Conservation (phyloP, 2,113 vertebrate species). For the Chunga burmeisteri region DNA sequence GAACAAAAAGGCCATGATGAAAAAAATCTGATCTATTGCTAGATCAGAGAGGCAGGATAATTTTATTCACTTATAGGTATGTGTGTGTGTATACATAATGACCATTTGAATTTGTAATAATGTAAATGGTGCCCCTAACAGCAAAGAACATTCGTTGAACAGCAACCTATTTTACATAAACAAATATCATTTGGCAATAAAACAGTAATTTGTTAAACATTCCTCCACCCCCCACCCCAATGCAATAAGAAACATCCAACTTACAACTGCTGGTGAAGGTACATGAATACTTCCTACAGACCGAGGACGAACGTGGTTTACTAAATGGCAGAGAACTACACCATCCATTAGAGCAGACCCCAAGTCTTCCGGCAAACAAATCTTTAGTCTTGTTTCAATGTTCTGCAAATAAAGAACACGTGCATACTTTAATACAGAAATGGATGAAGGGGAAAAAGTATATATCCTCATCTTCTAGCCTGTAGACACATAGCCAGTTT, state of each 20-base stretch:
- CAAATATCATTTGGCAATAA: background rate
- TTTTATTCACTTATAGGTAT: background rate
- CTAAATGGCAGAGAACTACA: constrained; percentile 92
- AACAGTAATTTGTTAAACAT: background rate
- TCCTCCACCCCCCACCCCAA: background rate
- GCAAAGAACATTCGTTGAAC: background rate
- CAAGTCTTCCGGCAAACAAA: constrained; percentile 86
- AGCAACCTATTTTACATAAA: background rate
- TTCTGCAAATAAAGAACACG: constrained; percentile 72
- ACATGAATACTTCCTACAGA: constrained; percentile 93
- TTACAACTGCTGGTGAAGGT: constrained; percentile 92
- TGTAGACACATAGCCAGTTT: background rate
- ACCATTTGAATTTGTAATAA: background rate
- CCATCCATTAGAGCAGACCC: constrained; percentile 92
- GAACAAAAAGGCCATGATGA: background rate
- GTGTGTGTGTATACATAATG: background rate
- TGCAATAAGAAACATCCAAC: constrained; percentile 7
- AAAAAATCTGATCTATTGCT: background rate
- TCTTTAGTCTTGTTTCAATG: constrained; percentile 92
- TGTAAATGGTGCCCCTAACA: background rate
- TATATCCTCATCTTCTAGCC: background rate
- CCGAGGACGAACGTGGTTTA: constrained; percentile 89
- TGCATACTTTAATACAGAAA: background rate
- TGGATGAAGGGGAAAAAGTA: background rate
- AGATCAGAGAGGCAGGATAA: background rate